A percentile compares a stretch with the other conserved stretches of the same genome.
These are phyloP conservation scores for Cetonia aurata DNA, from an alignment of 2,888 invertebrate species.

Conservation along the genomic window DNA sequence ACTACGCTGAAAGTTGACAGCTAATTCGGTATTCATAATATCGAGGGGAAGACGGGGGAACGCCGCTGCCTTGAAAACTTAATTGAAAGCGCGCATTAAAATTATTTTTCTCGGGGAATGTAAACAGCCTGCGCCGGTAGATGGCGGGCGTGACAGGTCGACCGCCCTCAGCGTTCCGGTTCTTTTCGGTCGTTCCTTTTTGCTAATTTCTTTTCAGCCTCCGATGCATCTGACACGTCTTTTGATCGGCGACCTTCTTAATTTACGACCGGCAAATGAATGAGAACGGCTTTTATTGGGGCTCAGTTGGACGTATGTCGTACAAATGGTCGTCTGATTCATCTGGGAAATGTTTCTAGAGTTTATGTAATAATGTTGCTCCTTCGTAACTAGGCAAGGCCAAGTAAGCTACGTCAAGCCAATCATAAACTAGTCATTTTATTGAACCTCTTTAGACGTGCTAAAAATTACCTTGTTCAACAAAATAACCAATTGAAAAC, in stretches of 20 bases:
- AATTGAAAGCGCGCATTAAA: slow-evolving; percentile 61
- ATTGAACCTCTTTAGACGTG: too few species aligned
- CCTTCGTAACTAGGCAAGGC: too few species aligned
- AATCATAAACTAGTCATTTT: too few species aligned
- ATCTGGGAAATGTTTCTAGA: too few species aligned
- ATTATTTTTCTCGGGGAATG: slow-evolving; percentile 58
- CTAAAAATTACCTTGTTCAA: too few species aligned
- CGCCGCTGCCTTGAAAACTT: slow-evolving; percentile 46
- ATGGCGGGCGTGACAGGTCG: slow-evolving; percentile 38
- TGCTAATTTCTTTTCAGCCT: slow-evolving; percentile 38
- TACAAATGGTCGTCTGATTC: too few species aligned
- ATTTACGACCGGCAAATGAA: slow-evolving; percentile 20
- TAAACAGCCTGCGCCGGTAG: slow-evolving; percentile 9
- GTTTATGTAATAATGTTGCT: too few species aligned
- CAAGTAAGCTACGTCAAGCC: too few species aligned
- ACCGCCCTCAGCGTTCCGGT: slow-evolving; percentile 8
- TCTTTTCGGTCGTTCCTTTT: slow-evolving; percentile 40
- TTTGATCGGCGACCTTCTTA: slow-evolving; percentile 15
- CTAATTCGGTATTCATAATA: slow-evolving; percentile 40
- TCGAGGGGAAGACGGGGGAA: slow-evolving; percentile 40
- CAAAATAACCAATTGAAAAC: too few species aligned
- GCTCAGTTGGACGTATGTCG: too few species aligned
- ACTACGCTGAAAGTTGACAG: slow-evolving; percentile 33
- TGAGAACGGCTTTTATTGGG: slow-evolving; percentile 24
- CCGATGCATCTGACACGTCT: slow-evolving; percentile 18